Conservation (phyloP, 2,113 vertebrate genomes). For the Xyrauchen texanus region DNA sequence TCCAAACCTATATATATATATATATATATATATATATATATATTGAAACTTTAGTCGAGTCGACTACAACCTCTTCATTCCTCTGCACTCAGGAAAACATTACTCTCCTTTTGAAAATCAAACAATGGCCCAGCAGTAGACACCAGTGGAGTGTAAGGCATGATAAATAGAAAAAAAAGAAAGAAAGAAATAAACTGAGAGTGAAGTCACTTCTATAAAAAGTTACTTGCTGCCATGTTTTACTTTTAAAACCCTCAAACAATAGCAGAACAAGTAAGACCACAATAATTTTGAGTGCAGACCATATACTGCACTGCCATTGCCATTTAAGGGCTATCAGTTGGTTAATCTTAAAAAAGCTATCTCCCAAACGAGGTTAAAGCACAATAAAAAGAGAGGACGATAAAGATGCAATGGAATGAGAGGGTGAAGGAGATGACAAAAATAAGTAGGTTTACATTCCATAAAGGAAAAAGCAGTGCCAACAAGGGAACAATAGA, state of each 20-base stretch:
- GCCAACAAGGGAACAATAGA: too few species aligned
- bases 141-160: not conserved
- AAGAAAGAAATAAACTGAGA: not conserved
- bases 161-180: not conserved
- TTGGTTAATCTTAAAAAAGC: not conserved
- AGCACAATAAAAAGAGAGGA: not conserved
- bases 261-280: not conserved
- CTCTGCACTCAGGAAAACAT: slow-evolving; percentile 7
- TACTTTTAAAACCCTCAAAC: not conserved
- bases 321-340: not conserved
- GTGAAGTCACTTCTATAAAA: too few species aligned
- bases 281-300: too few species aligned
- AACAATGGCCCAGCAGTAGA: not conserved
- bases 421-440: not conserved
- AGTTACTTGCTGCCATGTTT: not conserved
- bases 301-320: slow-evolving; percentile 20
- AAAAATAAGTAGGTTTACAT: not conserved
- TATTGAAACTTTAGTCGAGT: too few species aligned
- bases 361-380: not conserved
- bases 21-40: too few species aligned
- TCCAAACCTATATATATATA: too few species aligned
- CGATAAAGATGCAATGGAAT: not conserved
- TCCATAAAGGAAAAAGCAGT: too few species aligned
- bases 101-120: not conserved
- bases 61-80: slow-evolving; percentile 23